These are phyloP conservation scores for Hydrocynus forskahlii DNA, from an alignment of 2,797 vertebrate genomes.

Conservation along the genomic window DNA sequence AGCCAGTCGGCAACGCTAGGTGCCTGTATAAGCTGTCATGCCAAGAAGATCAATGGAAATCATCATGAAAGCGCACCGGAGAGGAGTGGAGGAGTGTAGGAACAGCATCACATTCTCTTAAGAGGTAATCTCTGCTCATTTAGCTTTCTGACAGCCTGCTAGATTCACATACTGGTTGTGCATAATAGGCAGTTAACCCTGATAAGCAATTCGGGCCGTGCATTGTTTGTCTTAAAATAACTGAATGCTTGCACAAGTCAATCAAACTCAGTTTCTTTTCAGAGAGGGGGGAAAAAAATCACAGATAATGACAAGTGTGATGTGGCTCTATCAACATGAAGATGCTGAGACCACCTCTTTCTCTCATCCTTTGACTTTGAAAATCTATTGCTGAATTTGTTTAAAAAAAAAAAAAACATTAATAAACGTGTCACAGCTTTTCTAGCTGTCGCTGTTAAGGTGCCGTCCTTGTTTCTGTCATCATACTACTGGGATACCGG, in stretches of 20 bases:
- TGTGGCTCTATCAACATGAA: conserved; percentile 47
- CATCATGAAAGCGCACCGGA: conserved; percentile 45
- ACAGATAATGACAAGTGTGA: conserved; percentile 49
- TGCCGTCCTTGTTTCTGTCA: conserved; percentile 55
- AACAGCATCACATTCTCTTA: conserved; percentile 27
- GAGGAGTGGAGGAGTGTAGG: conserved; percentile 18
- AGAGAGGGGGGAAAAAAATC: conserved; percentile 32
- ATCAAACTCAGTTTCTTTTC: conserved; percentile 48
- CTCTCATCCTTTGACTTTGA: conserved; percentile 28
- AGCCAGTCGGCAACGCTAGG: conserved; percentile 27
- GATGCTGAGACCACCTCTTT: conserved; percentile 34
- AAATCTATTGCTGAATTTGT: conserved; percentile 1
- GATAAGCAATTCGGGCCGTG: conserved; percentile 32
- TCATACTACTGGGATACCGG: conserved; percentile 30
- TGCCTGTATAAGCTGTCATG: conserved; percentile 44
- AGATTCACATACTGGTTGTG: conserved; percentile 50
- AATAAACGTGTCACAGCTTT: conserved; percentile 31
- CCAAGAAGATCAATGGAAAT: conserved; percentile 50
- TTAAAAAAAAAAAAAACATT: neutral
- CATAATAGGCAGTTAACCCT: conserved; percentile 59
- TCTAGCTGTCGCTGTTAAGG: conserved; percentile 36
- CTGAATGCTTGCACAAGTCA: conserved; percentile 46
- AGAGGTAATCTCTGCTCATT: conserved; percentile 50
- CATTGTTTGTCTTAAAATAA: conserved; percentile 53
- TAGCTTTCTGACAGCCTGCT: conserved; percentile 47